Evolutionary conservation across 2,797 vertebrate genomes (phyloP), one percentile per base, ranked within the genome.

Genomic region (Emys orbicularis): DNA sequence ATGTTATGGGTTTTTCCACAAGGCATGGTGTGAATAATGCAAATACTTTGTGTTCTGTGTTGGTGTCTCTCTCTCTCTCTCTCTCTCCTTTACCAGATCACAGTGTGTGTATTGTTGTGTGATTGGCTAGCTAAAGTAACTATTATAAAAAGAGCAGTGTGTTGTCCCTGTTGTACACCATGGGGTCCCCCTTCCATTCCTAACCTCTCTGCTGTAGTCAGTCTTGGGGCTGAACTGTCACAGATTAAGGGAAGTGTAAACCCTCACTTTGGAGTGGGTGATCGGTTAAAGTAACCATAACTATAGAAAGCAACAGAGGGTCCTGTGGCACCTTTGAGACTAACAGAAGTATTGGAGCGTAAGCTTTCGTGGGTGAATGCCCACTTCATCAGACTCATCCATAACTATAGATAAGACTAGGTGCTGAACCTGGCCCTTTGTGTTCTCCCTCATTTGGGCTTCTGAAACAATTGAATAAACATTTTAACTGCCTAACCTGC

Each of bases 381-480:
- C n/a, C n/a, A n/a, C n/a, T n/a, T n/a, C n/a, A n/a, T n/a, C n/a
- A n/a, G n/a, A n/a, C n/a, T n/a, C n/a, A n/a, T n/a, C 16, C 34
- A 65, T n/a, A n/a, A 65, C 61, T 65, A n/a, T n/a, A n/a, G 15
- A 65, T 16, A n/a, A n/a, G 61, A 34, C 61, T 65, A 68, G 5
- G 3, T 68, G 56, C 49, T 90, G 92, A 93, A 79, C 87, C 86
- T 87, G 92, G 54, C 91, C 90, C 92, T 91, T 79, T 90, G 86
- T 86, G 94, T 74, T 44, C 59, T 93, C 80, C 5, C 93, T 90
- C 90, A 81, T 23, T 34, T 93, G 52, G 29, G 25, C 41, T 6
- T 27, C 83, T 97, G 93, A 95, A 96, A 56, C 37, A 86, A 94
- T 93, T 94, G 89, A 74, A 90, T 90, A 95, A 92, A 87, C 87